These are phyloP conservation scores for Andrena bicolor DNA, from an alignment of 2,888 invertebrate genomes.

Conservation along the genomic window DNA sequence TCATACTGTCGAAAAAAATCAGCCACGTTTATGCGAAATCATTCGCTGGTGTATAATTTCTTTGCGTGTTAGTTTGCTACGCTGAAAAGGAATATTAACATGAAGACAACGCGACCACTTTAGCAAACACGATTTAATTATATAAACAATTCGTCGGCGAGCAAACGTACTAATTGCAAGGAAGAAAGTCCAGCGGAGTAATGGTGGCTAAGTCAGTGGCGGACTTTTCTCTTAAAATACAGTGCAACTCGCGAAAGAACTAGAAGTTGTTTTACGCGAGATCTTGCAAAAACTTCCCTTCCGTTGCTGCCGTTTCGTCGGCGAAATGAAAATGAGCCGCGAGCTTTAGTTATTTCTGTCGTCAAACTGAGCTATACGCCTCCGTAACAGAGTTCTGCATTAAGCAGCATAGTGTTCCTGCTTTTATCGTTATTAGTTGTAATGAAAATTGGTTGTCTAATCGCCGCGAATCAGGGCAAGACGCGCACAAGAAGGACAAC, in stretches of 20 bases:
- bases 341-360: conserved; percentile 32
- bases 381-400: background rate
- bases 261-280: conserved; percentile 33
- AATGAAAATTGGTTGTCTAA: conserved; percentile 19
- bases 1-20: too few relatives aligned
- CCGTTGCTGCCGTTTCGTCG: conserved; percentile 15
- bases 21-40: too few relatives aligned
- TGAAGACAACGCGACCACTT: background rate
- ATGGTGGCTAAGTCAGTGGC: background rate
- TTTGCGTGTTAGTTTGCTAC: too few relatives aligned
- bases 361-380: background rate
- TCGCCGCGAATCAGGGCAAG: conserved; percentile 9
- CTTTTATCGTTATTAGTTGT: conserved; percentile 40
- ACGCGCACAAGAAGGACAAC: background rate
- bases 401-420: background rate
- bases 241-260: conserved; percentile 38
- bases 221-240: conserved; percentile 38
- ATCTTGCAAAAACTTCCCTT: conserved; percentile 32
- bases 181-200: background rate
- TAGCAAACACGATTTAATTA: conserved; percentile 22
- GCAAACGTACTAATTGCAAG: conserved; percentile 31
- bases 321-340: conserved; percentile 37
- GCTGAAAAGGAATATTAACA: too few relatives aligned
- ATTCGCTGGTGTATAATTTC: too few relatives aligned
- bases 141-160: conserved; percentile 26